Evolutionary conservation across 2,888 invertebrate species (phyloP).

Genomic region (Agrilus cyanescens): DNA sequence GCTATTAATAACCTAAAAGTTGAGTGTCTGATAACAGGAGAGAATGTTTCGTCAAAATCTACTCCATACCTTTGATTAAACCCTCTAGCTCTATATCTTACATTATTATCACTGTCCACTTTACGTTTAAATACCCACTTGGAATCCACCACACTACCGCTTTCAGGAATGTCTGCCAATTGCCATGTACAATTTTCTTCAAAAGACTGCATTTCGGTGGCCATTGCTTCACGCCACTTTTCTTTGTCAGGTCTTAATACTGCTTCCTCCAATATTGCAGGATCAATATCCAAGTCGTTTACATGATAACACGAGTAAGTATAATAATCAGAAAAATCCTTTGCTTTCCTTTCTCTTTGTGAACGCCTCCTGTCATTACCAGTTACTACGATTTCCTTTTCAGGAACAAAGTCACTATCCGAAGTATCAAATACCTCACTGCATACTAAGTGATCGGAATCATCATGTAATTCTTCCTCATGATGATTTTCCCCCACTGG

Average conservation of each 20-base stretch:
- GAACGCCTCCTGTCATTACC: too few relatives aligned
- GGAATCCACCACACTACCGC: slow-evolving; percentile 16
- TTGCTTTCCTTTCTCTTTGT: slow-evolving; percentile 12
- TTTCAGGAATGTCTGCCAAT: slow-evolving; percentile 15
- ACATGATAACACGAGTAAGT: slow-evolving; percentile 14
- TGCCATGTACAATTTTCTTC: slow-evolving; percentile 21
- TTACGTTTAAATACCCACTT: slow-evolving; percentile 24
- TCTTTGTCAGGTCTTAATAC: slow-evolving; percentile 17
- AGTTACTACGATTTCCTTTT: too few relatives aligned
- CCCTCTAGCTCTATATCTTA: slow-evolving; percentile 9
- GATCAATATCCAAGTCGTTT: slow-evolving; percentile 7
- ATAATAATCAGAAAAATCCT: slow-evolving; percentile 14
- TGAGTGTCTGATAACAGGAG: slow-evolving; percentile 9
- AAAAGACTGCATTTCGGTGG: slow-evolving; percentile 20
- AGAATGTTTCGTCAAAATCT: slow-evolving; percentile 12
- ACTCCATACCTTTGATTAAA: slow-evolving; percentile 1
- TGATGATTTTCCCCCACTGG: slow-evolving; percentile 9
- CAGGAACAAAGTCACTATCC: too few relatives aligned
- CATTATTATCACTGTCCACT: slow-evolving; percentile 12
- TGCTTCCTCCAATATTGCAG: slow-evolving; percentile 15
- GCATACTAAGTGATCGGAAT: slow-evolving; percentile 4
- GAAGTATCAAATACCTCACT: slow-evolving; percentile 1
- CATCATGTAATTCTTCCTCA: background rate
- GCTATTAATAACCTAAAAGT: slow-evolving; percentile 13
- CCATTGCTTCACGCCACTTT: slow-evolving; percentile 18